phyloP scores from a whole-genome alignment of 2,888 invertebrate genomes.

The Macrophya alboannulata region DNA sequence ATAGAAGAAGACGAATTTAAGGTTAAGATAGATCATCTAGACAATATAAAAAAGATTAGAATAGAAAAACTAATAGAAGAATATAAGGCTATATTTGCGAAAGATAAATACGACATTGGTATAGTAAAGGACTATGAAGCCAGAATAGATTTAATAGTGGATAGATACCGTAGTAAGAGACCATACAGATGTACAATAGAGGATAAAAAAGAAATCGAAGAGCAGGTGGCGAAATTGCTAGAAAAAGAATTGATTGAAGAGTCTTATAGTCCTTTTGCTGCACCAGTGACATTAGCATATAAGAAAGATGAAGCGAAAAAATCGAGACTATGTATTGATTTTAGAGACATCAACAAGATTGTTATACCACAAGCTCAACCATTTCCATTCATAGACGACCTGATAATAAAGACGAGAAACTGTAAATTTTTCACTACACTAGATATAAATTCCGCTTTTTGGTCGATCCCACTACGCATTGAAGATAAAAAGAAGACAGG shows the following conservation, averaged over 20 bases:
- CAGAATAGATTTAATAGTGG: slow-evolving; percentile 56
- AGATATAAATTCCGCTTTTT: slow-evolving; percentile 58
- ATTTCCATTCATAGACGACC: slow-evolving; percentile 57
- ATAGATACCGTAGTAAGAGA: slow-evolving; percentile 58
- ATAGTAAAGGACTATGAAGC: slow-evolving; percentile 55
- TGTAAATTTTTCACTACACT: slow-evolving; percentile 55
- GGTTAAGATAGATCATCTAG: slow-evolving; percentile 32
- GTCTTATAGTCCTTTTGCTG: slow-evolving; percentile 61
- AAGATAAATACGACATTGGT: slow-evolving; percentile 59
- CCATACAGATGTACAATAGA: slow-evolving; percentile 56
- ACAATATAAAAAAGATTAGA: slow-evolving; percentile 43
- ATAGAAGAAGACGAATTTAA: slow-evolving; percentile 35
- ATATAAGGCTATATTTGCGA: slow-evolving; percentile 62
- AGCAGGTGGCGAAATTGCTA: slow-evolving; percentile 56
- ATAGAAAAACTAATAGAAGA: slow-evolving; percentile 55
- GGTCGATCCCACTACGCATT: slow-evolving; percentile 59
- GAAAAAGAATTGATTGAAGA: slow-evolving; percentile 58
- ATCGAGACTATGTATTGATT: slow-evolving; percentile 50
- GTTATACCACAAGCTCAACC: slow-evolving; percentile 57
- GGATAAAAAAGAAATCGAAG: slow-evolving; percentile 58
- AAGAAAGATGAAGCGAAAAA: slow-evolving; percentile 32
- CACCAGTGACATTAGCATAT: slow-evolving; percentile 41
- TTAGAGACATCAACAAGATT: slow-evolving; percentile 52
- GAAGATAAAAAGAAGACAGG: slow-evolving; percentile 57
- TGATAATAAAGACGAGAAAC: slow-evolving; percentile 58